These are phyloP conservation scores for Trichogramma pretiosum DNA, from an alignment of 1,140 invertebrate genomes.

Conservation along the genomic window DNA sequence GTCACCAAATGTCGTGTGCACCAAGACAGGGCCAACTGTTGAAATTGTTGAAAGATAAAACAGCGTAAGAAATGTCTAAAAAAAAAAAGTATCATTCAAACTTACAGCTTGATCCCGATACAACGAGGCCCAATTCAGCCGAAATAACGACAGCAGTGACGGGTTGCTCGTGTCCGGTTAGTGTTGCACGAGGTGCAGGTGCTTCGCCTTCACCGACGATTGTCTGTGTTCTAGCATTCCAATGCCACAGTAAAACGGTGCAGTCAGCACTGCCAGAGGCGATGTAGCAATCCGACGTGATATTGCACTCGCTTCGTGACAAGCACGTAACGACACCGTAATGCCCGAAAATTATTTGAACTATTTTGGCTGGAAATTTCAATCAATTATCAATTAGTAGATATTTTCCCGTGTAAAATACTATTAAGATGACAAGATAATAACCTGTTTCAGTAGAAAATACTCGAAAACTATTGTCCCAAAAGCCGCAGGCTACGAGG, in stretches of 20 bases:
- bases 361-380: conserved; percentile 73
- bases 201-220: conserved; percentile 93
- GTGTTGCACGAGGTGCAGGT: conserved; percentile 87
- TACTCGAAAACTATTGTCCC: conserved; percentile 98
- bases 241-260: conserved; percentile 96
- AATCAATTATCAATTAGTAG: conserved; percentile 9
- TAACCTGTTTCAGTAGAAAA: conserved; percentile 92
- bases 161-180: conserved; percentile 94
- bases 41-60: conserved; percentile 9
- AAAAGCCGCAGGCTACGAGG: conserved; percentile 97
- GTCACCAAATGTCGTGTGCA: conserved; percentile 97
- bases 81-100: conserved; percentile 14
- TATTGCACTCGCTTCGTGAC: conserved; percentile 93
- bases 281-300: conserved; percentile 97
- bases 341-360: conserved; percentile 97
- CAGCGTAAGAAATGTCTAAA: not conserved
- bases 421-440: not conserved
- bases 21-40: conserved; percentile 85
- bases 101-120: conserved; percentile 84
- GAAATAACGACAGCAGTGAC: conserved; percentile 93
- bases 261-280: conserved; percentile 96
- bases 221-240: conserved; percentile 91
- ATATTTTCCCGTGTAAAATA: conserved; percentile 5
- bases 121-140: conserved; percentile 94
- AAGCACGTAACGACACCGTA: conserved; percentile 97